Evolutionary conservation across 2,888 invertebrate species (phyloP).

Genomic region (Lordiphosa fenestrarum): DNA sequence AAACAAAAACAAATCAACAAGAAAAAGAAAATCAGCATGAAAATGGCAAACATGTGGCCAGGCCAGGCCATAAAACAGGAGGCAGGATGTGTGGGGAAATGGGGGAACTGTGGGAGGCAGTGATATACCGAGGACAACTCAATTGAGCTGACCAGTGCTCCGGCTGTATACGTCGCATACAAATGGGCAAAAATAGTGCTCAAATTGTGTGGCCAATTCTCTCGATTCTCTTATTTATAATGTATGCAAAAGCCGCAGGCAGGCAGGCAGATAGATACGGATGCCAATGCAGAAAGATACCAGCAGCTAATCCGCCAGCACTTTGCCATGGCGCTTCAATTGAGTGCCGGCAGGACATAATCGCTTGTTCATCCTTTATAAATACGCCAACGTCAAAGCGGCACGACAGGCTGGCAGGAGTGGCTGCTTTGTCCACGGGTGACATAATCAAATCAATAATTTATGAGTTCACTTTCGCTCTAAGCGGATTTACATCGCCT

Average conservation of each 20-base stretch:
- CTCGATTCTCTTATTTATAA: constrained; percentile 52
- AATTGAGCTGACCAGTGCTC: constrained; percentile 26
- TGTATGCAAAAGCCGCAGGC: constrained; percentile 54
- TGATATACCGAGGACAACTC: constrained; percentile 26
- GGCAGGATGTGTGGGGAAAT: too few species aligned
- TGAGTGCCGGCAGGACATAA: constrained; percentile 61
- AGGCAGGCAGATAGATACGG: constrained; percentile 3
- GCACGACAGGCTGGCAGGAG: constrained; percentile 7
- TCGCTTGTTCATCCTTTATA: constrained; percentile 75
- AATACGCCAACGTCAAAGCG: constrained; percentile 40
- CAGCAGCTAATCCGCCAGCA: constrained; percentile 24
- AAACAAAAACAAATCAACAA: constrained; percentile 1
- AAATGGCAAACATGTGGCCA: constrained; percentile 41
- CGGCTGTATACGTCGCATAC: constrained; percentile 45
- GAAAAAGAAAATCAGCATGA: constrained; percentile 28
- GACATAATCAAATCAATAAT: constrained; percentile 75
- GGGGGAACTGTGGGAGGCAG: neutral
- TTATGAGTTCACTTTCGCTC: constrained; percentile 68
- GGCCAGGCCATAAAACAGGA: constrained; percentile 17
- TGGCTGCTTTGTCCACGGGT: constrained; percentile 47
- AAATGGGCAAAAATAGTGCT: constrained; percentile 45
- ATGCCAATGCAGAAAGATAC: constrained; percentile 10
- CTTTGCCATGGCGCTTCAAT: constrained; percentile 14
- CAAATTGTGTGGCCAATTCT: constrained; percentile 22
- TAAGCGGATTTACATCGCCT: constrained; percentile 69